Conservation (phyloP, 2,888 invertebrate genomes). For the Limnephilus marmoratus region DNA sequence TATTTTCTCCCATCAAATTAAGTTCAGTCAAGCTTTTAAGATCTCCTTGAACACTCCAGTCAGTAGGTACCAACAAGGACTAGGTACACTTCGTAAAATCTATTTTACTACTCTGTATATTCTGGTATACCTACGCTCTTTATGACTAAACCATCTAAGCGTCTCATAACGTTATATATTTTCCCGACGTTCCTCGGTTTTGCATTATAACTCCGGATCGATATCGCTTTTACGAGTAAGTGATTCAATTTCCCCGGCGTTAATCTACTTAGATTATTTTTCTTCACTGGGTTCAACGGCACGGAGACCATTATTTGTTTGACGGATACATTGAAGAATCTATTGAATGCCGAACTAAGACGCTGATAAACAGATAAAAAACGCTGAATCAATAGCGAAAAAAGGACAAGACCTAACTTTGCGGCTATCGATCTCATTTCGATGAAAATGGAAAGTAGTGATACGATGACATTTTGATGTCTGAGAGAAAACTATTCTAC, state of each 20-base stretch:
- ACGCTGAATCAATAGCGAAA: not conserved
- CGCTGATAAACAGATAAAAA: not conserved
- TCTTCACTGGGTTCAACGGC: not conserved
- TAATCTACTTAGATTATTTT: not conserved
- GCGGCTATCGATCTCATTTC: not conserved
- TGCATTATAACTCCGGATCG: not conserved
- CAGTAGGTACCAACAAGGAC: not conserved
- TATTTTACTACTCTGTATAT: not conserved
- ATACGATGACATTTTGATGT: not conserved
- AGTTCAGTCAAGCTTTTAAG: not conserved
- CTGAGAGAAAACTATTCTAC: not conserved
- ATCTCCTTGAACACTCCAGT: not conserved
- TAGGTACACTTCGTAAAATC: not conserved
- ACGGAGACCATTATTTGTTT: not conserved
- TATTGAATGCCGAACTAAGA: not conserved
- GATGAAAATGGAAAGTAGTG: not conserved
- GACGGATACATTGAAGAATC: not conserved
- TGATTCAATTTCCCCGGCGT: not conserved
- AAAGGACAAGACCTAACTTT: not conserved
- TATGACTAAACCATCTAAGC: not conserved
- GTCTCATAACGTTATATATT: not conserved
- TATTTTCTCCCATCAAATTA: not conserved
- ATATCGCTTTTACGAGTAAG: not conserved
- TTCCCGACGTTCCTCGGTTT: not conserved
- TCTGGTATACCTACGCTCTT: not conserved